Percentiles rank a stretch among this genome's conserved stretches.
Conservation (phyloP, 2,888 invertebrate genomes). For the Colostygia pectinataria region DNA sequence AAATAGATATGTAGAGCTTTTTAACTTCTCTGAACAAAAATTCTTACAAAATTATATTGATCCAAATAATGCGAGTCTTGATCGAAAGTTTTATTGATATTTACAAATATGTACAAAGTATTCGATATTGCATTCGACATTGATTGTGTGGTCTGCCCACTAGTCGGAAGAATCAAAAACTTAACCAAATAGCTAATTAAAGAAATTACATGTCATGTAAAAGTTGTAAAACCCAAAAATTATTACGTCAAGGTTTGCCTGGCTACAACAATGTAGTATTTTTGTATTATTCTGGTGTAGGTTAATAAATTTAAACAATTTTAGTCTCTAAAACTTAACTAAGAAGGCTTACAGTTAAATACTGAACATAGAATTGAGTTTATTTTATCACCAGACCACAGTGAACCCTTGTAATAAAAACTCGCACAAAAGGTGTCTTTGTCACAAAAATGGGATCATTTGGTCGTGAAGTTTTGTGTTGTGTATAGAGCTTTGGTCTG, state of each 20-base stretch:
- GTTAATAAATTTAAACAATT: neutral
- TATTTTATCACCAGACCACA: constrained; percentile 43
- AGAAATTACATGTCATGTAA: neutral
- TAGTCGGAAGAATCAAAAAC: constrained; percentile 3
- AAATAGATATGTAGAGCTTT: no score
- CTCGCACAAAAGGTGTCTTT: constrained; percentile 45
- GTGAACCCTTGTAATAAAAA: constrained; percentile 41
- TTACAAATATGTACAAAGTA: constrained; percentile 4
- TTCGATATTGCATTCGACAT: constrained; percentile 13
- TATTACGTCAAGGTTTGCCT: constrained; percentile 16
- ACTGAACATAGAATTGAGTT: constrained; percentile 31
- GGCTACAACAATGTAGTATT: constrained; percentile 8
- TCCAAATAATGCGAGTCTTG: neutral
- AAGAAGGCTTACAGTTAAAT: neutral
- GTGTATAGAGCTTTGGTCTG: constrained; percentile 14
- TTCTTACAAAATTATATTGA: no score
- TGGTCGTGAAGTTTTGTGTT: constrained; percentile 16
- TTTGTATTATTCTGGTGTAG: neutral
- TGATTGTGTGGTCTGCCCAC: constrained; percentile 28
- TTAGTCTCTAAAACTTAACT: neutral
- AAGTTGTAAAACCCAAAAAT: constrained; percentile 10
- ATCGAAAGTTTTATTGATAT: no score
- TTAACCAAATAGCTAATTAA: constrained; percentile 24
- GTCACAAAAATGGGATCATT: constrained; percentile 34
- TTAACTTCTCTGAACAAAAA: no score